These are phyloP conservation scores for Ellobius talpinus DNA, from an alignment of 2,113 vertebrate species.

Conservation along the genomic window DNA sequence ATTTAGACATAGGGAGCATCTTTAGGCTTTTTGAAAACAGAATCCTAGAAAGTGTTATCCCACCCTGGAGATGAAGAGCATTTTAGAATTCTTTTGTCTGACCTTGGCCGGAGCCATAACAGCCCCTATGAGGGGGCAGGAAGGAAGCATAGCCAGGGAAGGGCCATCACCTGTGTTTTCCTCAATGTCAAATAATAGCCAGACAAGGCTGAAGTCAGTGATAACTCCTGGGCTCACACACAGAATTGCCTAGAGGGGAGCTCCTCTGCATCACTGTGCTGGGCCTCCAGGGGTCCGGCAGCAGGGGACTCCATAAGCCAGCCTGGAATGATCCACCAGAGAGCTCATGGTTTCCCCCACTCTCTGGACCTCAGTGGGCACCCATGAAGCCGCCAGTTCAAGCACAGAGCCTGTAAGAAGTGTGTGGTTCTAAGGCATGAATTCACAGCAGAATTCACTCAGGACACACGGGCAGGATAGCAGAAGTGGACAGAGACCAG, in stretches of 20 bases:
- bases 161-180: background rate
- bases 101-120: background rate
- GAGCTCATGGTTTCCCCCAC: too few relatives aligned
- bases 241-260: background rate
- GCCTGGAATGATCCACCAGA: accelerated
- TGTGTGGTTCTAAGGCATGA: background rate
- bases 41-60: background rate
- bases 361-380: background rate
- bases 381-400: background rate
- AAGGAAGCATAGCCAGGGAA: background rate
- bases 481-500: too few relatives aligned
- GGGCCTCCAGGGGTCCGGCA: background rate
- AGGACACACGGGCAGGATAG: background rate
- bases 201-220: background rate
- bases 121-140: background rate
- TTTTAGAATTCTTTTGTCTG: background rate
- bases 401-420: background rate
- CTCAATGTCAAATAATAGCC: background rate
- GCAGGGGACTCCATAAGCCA: conserved; percentile 66
- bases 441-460: background rate
- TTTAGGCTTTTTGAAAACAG: background rate
- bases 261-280: background rate
- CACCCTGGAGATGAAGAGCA: background rate
- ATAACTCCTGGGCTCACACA: background rate
- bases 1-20: background rate